Conservation (phyloP, 2,888 invertebrate species). For the Cataglyphis altisquamis region DNA sequence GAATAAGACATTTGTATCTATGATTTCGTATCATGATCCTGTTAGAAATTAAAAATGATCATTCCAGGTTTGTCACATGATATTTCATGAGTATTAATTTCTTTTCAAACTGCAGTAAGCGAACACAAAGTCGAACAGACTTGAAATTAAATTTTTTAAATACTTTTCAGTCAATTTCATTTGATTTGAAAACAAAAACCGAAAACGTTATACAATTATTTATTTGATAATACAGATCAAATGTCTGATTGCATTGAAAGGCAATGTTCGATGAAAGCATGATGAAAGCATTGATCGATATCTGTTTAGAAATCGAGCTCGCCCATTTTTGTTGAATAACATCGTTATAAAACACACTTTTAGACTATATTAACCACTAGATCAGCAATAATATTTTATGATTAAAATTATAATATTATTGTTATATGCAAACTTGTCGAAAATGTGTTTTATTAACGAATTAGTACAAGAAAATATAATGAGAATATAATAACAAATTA, state of each 20-base stretch:
- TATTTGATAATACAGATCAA: neutral
- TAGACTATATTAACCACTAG: neutral
- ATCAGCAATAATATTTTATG: neutral
- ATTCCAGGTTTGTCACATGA: neutral
- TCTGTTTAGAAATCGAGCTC: slow-evolving; percentile 58
- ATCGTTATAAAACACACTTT: slow-evolving; percentile 50
- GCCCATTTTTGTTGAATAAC: slow-evolving; percentile 62
- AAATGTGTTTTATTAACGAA: neutral
- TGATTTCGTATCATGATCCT: slow-evolving; percentile 50
- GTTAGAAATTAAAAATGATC: neutral
- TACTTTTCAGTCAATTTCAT: neutral
- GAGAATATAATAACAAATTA: too few relatives aligned
- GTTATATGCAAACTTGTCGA: neutral
- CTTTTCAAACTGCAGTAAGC: neutral
- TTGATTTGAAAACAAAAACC: neutral
- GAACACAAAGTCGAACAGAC: neutral
- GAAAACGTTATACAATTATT: neutral
- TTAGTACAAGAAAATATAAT: neutral
- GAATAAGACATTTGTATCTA: slow-evolving; percentile 59
- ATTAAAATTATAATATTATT: neutral
- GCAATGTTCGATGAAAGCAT: slow-evolving; percentile 10
- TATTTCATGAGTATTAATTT: slow-evolving; percentile 23
- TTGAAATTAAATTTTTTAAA: neutral
- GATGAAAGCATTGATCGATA: slow-evolving; percentile 45
- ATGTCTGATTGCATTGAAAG: slow-evolving; percentile 3